Base-by-base conservation (phyloP, 2,797 vertebrate genomes). In the Cacajao melanocephalus region DNA sequence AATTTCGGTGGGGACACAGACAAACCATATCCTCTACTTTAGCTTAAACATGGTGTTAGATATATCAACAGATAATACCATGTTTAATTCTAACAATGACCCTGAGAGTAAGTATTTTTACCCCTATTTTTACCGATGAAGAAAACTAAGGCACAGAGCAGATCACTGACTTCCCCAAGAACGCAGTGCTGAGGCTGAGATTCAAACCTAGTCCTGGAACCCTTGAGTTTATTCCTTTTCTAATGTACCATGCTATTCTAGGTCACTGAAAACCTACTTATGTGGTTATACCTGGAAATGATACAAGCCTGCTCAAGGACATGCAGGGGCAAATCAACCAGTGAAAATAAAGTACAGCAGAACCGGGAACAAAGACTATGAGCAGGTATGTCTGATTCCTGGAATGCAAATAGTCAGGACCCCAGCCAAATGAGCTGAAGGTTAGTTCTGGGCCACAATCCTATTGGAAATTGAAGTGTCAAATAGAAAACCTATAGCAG, bases 291-390 rank as follows among this genome's bases (percentile, higher is more conserved):
- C 41, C 70, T 36, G 57, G 46, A 78, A 85, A 85, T 64, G 41
- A 73, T 41, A 55, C 7, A 91, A 90, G 55, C 24, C 15, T 67
- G 8, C 78, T 93, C 90, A 96, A 98, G 92, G 95, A 88, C 93
- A 58, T 12, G 7, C 39, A 84, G 41, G 76, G 58, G 11, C 85
- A 92, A 97, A 64, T 55, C 58, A 93, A 33, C 17, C n/a, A 72
- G 26, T 55, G 67, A 96, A 92, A 97, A 90, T 70, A 70, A 85
- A 97, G 52, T 33, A 17, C 13, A 83, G 28, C 39, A n/a, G 61
- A 50, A 85, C 17, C 7, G 12, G 72, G n/a, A 75, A 93, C 50
- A 7, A 83, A 87, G 46, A 89, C 24, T 80, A 73, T 93, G 78
- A 93, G 73, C 4, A 57, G 4, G 33, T 26, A 90, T 48, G 90